These are phyloP conservation scores for Gouania willdenowi DNA, from an alignment of 2,797 vertebrate species.

Conservation along the genomic window DNA sequence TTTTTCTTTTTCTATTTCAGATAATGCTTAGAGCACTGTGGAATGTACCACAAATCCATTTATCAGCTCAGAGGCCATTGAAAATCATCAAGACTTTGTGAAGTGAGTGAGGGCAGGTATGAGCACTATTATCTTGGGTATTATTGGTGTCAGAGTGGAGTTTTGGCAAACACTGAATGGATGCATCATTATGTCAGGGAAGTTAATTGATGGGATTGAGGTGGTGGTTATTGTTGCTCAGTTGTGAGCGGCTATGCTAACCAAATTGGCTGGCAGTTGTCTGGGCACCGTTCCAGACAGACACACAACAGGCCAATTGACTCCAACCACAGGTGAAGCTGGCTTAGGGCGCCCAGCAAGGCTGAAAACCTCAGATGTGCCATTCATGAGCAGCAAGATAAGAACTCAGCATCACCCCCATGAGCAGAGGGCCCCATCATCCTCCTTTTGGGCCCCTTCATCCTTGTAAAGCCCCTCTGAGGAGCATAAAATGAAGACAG, in stretches of 20 bases:
- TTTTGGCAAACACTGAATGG: conserved; percentile 62
- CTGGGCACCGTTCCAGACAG: conserved; percentile 57
- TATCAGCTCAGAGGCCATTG: conserved; percentile 26
- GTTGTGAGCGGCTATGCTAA: conserved; percentile 34
- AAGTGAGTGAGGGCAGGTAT: conserved; percentile 49
- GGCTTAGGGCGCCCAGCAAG: conserved; percentile 52
- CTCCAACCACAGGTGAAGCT: conserved; percentile 72
- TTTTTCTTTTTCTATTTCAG: too few relatives aligned
- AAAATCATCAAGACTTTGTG: conserved; percentile 15
- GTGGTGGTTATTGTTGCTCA: conserved; percentile 54
- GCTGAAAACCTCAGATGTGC: conserved; percentile 63
- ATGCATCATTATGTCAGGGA: conserved; percentile 34
- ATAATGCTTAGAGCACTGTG: conserved; percentile 23
- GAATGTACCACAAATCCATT: conserved; percentile 27
- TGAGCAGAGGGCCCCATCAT: conserved; percentile 32
- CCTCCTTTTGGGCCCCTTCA: conserved; percentile 24
- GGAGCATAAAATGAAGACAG: conserved; percentile 44
- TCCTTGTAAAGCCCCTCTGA: conserved; percentile 50
- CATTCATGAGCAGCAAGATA: conserved; percentile 62
- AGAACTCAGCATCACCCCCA: conserved; percentile 46
- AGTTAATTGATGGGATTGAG: conserved; percentile 59
- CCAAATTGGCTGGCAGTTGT: conserved; percentile 46
- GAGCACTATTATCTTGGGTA: conserved; percentile 34
- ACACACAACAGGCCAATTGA: conserved; percentile 66
- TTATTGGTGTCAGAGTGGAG: conserved; percentile 47